Evolutionary conservation across 2,888 invertebrate genomes (phyloP).

Genomic region (Orthosia gracilis): DNA sequence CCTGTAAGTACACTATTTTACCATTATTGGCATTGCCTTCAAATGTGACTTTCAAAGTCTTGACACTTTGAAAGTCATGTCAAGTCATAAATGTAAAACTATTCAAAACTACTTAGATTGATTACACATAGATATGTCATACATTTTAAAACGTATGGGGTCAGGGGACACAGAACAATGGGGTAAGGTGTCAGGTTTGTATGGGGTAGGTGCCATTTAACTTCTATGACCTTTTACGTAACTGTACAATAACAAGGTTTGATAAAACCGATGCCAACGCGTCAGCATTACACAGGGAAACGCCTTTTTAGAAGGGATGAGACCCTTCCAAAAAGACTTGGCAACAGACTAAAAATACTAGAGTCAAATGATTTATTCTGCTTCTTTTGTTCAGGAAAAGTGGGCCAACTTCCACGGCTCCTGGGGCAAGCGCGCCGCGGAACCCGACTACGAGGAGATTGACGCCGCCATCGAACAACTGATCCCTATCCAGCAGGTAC

Average conservation of each 20-base stretch:
- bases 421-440: constrained; percentile 93
- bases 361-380: background rate
- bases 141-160: background rate
- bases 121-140: background rate
- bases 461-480: constrained; percentile 82
- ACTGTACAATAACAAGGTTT: background rate
- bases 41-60: constrained; percentile 5
- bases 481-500: constrained; percentile 80
- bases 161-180: background rate
- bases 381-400: constrained; percentile 84
- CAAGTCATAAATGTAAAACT: background rate
- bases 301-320: background rate
- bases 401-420: constrained; percentile 93
- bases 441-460: constrained; percentile 86
- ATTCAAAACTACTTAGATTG: constrained; percentile 4
- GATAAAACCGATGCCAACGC: too few relatives aligned
- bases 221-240: background rate
- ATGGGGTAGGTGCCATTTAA: too few relatives aligned
- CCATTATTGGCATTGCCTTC: background rate
- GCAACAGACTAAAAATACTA: too few relatives aligned
- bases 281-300: background rate
- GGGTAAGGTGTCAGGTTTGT: background rate
- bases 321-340: too few relatives aligned
- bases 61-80: constrained; percentile 14
- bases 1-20: constrained; percentile 76